phyloP scores from a whole-genome alignment of 2,888 invertebrate species.

The Cordilura impudica region DNA sequence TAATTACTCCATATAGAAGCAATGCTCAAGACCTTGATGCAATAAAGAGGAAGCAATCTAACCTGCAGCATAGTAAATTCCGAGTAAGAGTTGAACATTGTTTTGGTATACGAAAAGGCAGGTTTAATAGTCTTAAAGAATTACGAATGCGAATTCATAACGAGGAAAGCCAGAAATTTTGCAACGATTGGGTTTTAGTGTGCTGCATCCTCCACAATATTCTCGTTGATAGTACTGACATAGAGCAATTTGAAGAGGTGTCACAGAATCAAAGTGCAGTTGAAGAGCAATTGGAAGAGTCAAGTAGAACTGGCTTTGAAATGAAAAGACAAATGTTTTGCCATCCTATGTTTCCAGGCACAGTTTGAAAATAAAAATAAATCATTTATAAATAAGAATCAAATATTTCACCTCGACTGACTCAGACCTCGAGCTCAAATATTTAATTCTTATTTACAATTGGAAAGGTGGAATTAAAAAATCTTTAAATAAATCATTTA shows the following conservation, averaged over 20 bases:
- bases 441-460: no score
- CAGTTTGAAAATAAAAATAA: slow-evolving; percentile 39
- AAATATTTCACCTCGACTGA: no score
- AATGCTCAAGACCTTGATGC: no score
- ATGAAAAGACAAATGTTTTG: slow-evolving; percentile 30
- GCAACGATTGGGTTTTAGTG: slow-evolving; percentile 32
- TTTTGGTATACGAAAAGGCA: slow-evolving; percentile 31
- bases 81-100: slow-evolving; percentile 32
- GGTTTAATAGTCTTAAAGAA: slow-evolving; percentile 36
- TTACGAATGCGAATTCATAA: slow-evolving; percentile 32
- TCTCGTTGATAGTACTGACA: slow-evolving; percentile 22
- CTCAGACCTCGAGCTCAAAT: no score
- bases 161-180: slow-evolving; percentile 40
- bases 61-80: slow-evolving; percentile 28
- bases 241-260: slow-evolving; percentile 28
- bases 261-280: slow-evolving; percentile 23
- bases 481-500: slow-evolving; percentile 30
- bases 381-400: slow-evolving; percentile 34
- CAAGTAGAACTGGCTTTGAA: no score
- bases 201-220: no score
- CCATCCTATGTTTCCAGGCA: slow-evolving; percentile 43
- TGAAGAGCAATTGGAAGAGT: slow-evolving; percentile 24
- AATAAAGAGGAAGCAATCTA: no score
- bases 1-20: slow-evolving; percentile 42
- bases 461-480: slow-evolving; percentile 17